These are phyloP conservation scores for Synanthedon andrenaeformis DNA, from an alignment of 2,888 invertebrate genomes.

Conservation along the genomic window DNA sequence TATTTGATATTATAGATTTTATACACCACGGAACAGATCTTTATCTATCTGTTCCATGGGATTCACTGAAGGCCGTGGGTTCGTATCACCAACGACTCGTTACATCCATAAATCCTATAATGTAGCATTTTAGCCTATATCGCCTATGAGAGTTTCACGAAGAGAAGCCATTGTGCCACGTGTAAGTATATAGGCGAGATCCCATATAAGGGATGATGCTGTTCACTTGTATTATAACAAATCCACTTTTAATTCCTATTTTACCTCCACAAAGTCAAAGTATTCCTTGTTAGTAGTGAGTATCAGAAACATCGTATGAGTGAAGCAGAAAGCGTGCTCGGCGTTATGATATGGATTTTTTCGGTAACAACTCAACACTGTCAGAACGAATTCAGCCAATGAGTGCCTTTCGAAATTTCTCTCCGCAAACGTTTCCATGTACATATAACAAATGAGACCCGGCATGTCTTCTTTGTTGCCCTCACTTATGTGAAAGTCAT, in stretches of 20 bases:
- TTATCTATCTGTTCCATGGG: too few species aligned
- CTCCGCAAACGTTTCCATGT: slow-evolving; percentile 52
- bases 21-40: too few species aligned
- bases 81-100: too few species aligned
- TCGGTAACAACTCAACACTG: slow-evolving; percentile 58
- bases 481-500: slow-evolving; percentile 67
- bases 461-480: slow-evolving; percentile 62
- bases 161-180: too few species aligned
- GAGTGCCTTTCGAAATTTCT: slow-evolving; percentile 36
- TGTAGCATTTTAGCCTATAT: too few species aligned
- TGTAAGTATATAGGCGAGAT: too few species aligned
- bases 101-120: too few species aligned
- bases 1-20: too few species aligned
- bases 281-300: slow-evolving; percentile 51
- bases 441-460: slow-evolving; percentile 64
- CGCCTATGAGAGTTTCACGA: too few species aligned
- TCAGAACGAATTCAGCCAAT: slow-evolving; percentile 61
- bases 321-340: slow-evolving; percentile 73
- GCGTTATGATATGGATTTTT: slow-evolving; percentile 73
- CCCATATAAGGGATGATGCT: too few species aligned
- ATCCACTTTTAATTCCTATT: background rate
- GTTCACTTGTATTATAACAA: too few species aligned
- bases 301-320: slow-evolving; percentile 72
- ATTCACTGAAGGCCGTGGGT: too few species aligned
- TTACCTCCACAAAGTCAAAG: slow-evolving; percentile 62